Conservation (phyloP, 2,113 vertebrate species). For the Heptranchias perlo region DNA sequence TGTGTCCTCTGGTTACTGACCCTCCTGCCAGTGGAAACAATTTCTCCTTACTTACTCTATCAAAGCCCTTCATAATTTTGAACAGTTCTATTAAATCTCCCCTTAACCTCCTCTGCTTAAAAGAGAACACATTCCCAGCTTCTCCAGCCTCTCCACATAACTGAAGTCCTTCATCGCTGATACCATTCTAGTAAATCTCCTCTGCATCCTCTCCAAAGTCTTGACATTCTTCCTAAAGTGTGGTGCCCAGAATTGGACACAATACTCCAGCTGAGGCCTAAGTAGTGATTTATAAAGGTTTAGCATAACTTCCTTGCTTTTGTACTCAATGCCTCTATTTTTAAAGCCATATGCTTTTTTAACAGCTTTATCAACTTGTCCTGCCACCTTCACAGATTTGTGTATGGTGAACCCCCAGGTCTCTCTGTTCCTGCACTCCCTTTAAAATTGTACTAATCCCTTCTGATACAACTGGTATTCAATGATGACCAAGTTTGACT, state of each 20-base stretch:
- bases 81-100: too few species aligned
- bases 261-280: not conserved
- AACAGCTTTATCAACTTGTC: not conserved
- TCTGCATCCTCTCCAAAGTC: not conserved
- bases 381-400: not conserved
- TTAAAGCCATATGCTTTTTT: not conserved
- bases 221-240: not conserved
- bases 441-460: slow-evolving; percentile 35
- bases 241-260: not conserved
- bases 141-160: too few species aligned
- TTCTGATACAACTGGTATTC: slow-evolving; percentile 80
- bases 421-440: not conserved
- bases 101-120: too few species aligned
- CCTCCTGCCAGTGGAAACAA: too few species aligned
- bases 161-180: too few species aligned
- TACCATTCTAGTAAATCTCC: not conserved
- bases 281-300: not conserved
- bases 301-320: not conserved
- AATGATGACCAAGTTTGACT: slow-evolving; percentile 66
- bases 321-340: not conserved
- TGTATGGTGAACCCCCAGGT: not conserved
- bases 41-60: too few species aligned
- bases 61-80: too few species aligned
- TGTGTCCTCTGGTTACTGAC: too few species aligned
- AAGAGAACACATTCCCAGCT: too few species aligned